phyloP scores from a whole-genome alignment of 2,113 vertebrate genomes.

The Ginglymostoma cirratum region DNA sequence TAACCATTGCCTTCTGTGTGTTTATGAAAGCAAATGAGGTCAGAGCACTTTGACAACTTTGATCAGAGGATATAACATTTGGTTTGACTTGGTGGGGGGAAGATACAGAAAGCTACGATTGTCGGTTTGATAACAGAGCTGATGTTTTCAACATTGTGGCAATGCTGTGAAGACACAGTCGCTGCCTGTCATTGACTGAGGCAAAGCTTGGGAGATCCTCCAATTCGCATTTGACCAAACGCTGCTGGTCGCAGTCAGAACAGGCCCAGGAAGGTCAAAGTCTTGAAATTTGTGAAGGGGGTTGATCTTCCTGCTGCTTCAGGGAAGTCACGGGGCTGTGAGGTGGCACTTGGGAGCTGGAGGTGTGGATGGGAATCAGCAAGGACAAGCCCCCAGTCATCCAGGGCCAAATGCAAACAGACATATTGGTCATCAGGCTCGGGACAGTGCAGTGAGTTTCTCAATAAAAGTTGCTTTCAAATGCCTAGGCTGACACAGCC shows the following conservation, averaged over 20 bases:
- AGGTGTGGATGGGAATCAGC: background rate
- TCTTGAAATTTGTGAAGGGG: background rate
- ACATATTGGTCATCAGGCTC: background rate
- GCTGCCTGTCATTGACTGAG: background rate
- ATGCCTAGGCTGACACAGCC: background rate
- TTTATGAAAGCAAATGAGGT: background rate
- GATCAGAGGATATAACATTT: conserved; percentile 33
- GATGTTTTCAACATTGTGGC: background rate
- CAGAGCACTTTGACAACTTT: background rate
- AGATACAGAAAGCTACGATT: background rate
- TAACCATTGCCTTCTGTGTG: background rate
- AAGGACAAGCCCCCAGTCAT: background rate
- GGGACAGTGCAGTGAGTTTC: too few relatives aligned
- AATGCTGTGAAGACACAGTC: background rate
- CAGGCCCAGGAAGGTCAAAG: background rate
- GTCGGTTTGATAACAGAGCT: conserved; percentile 22
- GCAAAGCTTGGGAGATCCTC: background rate
- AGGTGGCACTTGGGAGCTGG: background rate
- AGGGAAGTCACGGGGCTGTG: background rate
- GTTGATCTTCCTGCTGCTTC: too few relatives aligned
- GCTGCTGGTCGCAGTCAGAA: background rate
- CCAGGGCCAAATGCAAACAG: too few relatives aligned
- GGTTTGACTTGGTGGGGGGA: background rate
- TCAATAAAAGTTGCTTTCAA: background rate
- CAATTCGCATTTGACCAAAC: background rate